Percentiles rank a stretch among this genome's conserved stretches.
These are phyloP conservation scores for Pocillopora grandis DNA, from an alignment of 92 coral and sea anemone species.

Conservation along the genomic window DNA sequence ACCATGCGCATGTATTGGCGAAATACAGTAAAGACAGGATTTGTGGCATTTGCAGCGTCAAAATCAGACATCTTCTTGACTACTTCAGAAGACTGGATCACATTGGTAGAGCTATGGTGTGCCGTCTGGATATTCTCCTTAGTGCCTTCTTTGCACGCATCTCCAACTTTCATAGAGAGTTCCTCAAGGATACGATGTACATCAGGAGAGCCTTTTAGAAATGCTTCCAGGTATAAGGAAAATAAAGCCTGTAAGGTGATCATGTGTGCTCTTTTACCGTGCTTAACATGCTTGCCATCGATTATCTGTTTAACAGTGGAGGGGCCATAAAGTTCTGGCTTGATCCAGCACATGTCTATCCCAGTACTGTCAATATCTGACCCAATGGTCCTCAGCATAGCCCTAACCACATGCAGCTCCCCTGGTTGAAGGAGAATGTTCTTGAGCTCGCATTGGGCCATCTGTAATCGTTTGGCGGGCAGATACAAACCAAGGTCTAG, in stretches of 20 bases:
- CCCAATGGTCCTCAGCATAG: conserved; percentile 52
- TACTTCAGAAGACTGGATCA: conserved; percentile 16
- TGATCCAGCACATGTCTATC: conserved; percentile 21
- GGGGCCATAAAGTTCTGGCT: conserved; percentile 46
- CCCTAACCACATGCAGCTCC: conserved; percentile 72
- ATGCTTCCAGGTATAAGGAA: not conserved
- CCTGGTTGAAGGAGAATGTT: conserved; percentile 54
- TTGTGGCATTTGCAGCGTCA: conserved; percentile 43
- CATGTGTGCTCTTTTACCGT: conserved; percentile 7
- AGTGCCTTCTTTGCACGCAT: conserved; percentile 37
- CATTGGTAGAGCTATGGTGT: conserved; percentile 1
- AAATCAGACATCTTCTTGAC: conserved; percentile 55
- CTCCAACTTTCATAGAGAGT: conserved; percentile 4
- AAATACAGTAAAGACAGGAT: conserved; percentile 40
- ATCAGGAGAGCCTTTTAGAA: not conserved
- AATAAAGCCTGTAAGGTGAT: conserved; percentile 10
- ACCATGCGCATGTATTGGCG: conserved; percentile 65
- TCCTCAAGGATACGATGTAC: not conserved
- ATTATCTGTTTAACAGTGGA: conserved; percentile 38
- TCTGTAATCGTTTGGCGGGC: conserved; percentile 49
- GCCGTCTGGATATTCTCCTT: conserved; percentile 24
- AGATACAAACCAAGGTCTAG: conserved; percentile 62
- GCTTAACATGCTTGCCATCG: conserved; percentile 14
- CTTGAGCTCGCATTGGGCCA: conserved; percentile 43
- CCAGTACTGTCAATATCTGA: conserved; percentile 37